Evolutionary conservation across 1,140 invertebrate species (phyloP).

Genomic region (Saxidomus purpurata): DNA sequence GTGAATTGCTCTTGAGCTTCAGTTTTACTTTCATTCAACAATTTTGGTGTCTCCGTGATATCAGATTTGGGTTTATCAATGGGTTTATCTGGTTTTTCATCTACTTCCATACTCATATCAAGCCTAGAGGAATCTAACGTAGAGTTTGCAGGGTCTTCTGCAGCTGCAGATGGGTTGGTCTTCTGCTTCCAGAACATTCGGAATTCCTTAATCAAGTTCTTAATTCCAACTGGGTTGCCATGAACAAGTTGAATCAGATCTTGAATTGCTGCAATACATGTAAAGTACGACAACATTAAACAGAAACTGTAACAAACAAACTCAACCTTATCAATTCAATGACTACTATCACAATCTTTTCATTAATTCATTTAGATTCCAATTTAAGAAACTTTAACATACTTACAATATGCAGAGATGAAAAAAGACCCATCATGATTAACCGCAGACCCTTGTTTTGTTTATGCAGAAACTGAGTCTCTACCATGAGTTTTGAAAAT

Average conservation of each 20-base stretch:
- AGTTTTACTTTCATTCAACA: slow-evolving; percentile 19
- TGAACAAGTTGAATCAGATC: slow-evolving; percentile 91
- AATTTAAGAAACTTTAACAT: background rate
- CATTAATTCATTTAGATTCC: background rate
- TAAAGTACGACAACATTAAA: no score
- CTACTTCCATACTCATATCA: slow-evolving; percentile 69
- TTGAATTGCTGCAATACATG: slow-evolving; percentile 87
- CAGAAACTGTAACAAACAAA: no score
- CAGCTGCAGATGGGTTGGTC: slow-evolving; percentile 80
- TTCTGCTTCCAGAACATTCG: slow-evolving; percentile 88
- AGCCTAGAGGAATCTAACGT: background rate
- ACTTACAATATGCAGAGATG: no score
- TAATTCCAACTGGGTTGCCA: slow-evolving; percentile 89
- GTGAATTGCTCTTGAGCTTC: slow-evolving; percentile 63
- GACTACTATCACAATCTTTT: no score
- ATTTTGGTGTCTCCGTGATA: slow-evolving; percentile 22
- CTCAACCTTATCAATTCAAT: no score
- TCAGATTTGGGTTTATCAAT: background rate
- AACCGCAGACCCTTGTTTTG: no score
- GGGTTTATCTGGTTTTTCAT: slow-evolving; percentile 53
- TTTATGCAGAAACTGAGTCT: no score
- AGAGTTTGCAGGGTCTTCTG: background rate
- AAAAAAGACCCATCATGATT: no score
- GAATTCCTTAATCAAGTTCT: slow-evolving; percentile 90
- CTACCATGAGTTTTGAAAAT: no score